A percentile compares a stretch with the other conserved stretches of the same genome.
phyloP scores from a whole-genome alignment of 1,140 invertebrate species.

The Drosophila murphyi region DNA sequence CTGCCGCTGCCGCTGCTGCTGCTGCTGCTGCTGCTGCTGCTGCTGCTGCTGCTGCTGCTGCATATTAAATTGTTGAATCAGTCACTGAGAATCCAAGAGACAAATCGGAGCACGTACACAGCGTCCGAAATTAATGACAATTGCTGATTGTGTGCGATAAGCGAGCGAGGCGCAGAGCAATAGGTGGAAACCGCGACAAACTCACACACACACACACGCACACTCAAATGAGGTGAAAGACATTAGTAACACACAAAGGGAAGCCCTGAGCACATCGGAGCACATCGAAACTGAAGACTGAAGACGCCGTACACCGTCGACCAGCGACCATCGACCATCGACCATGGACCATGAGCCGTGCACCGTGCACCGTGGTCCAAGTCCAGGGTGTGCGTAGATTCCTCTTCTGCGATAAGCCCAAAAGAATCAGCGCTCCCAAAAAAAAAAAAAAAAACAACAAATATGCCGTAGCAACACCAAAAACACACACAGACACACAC shows the following conservation, averaged over 20 bases:
- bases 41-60: slow-evolving; percentile 34
- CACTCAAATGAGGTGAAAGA: slow-evolving; percentile 23
- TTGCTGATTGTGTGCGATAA: slow-evolving; percentile 81
- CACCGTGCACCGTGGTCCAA: slow-evolving; percentile 29
- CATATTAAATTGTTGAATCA: slow-evolving; percentile 82
- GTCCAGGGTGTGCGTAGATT: slow-evolving; percentile 71
- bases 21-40: slow-evolving; percentile 15
- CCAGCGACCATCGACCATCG: background rate
- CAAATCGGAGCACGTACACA: slow-evolving; percentile 81
- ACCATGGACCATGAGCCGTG: slow-evolving; percentile 16
- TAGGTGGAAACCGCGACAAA: slow-evolving; percentile 57
- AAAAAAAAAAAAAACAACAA: slow-evolving; percentile 27
- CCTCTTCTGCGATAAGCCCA: slow-evolving; percentile 49
- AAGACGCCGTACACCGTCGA: too few species aligned
- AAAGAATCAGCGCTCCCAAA: slow-evolving; percentile 40
- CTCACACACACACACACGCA: slow-evolving; percentile 24
- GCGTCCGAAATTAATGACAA: slow-evolving; percentile 82
- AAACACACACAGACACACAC: slow-evolving; percentile 14
- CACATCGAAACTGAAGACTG: slow-evolving; percentile 24
- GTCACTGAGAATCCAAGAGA: slow-evolving; percentile 57
- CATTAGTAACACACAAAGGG: slow-evolving; percentile 47
- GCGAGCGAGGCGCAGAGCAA: slow-evolving; percentile 25
- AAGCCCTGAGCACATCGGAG: slow-evolving; percentile 30
- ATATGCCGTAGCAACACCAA: slow-evolving; percentile 25
- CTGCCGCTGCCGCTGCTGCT: slow-evolving; percentile 14